A percentile compares a stretch with the other conserved stretches of the same genome.
Evolutionary conservation across 2,888 invertebrate species (phyloP).

Genomic region (Acleris cristana): DNA sequence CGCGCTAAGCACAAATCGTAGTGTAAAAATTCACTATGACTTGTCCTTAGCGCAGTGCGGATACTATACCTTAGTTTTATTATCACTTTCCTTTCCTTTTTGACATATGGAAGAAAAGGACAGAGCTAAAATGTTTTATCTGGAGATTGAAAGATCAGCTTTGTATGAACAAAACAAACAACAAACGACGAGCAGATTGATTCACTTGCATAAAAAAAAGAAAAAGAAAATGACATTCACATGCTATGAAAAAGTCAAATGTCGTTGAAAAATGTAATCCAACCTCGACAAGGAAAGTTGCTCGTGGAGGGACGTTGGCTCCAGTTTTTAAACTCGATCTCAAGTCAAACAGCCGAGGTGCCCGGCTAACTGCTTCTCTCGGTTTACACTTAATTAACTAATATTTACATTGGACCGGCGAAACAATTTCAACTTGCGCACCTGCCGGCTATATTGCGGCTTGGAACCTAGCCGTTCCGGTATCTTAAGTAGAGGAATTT

Average conservation of each 20-base stretch:
- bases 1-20: no score
- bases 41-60: no score
- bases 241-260: conserved; percentile 10
- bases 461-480: conserved; percentile 57
- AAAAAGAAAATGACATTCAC: no score
- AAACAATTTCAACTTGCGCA: conserved; percentile 73
- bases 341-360: conserved; percentile 54
- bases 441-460: conserved; percentile 66
- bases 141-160: no score
- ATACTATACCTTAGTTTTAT: no score
- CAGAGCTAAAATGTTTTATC: no score
- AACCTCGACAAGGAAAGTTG: conserved; percentile 19
- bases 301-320: conserved; percentile 38
- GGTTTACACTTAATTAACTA: conserved; percentile 82
- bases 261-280: conserved; percentile 25
- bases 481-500: conserved; percentile 48
- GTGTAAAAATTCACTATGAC: no score
- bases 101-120: no score
- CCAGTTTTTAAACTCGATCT: conserved; percentile 53
- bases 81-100: no score
- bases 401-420: conserved; percentile 77
- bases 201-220: no score
- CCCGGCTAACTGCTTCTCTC: conserved; percentile 54
- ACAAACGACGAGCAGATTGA: no score
- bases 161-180: no score